These are phyloP conservation scores for Sylvia borin DNA, from an alignment of 2,797 vertebrate genomes.

Conservation along the genomic window DNA sequence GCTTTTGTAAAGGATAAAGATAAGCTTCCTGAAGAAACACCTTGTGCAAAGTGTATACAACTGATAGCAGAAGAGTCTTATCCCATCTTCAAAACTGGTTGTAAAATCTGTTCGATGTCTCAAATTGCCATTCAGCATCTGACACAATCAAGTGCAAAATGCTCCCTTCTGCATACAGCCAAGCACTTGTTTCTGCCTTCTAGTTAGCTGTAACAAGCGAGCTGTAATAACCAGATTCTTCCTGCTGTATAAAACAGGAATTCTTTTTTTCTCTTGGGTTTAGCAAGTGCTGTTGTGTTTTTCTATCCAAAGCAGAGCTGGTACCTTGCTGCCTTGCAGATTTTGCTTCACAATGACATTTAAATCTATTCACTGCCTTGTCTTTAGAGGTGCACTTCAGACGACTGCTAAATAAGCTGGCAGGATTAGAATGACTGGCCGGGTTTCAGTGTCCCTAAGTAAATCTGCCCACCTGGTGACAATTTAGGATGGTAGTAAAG, in stretches of 20 bases:
- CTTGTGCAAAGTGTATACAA: background rate
- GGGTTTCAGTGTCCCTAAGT: slow-evolving; percentile 8
- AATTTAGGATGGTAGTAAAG: background rate
- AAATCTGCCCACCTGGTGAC: slow-evolving; percentile 11
- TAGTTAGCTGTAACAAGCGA: background rate
- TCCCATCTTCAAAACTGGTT: background rate
- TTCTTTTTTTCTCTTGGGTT: background rate
- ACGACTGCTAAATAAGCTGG: background rate
- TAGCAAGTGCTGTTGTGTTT: background rate
- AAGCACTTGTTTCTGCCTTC: background rate
- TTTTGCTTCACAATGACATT: slow-evolving; percentile 32
- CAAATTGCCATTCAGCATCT: background rate
- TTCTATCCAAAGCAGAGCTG: background rate
- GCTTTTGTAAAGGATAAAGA: slow-evolving; percentile 5
- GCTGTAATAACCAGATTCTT: background rate
- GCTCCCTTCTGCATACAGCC: background rate
- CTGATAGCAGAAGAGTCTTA: background rate
- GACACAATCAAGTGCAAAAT: background rate
- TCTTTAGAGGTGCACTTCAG: background rate
- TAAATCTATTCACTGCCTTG: background rate
- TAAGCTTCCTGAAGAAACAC: background rate
- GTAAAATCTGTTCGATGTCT: background rate
- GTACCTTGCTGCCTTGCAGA: background rate
- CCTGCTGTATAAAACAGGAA: background rate
- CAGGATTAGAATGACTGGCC: slow-evolving; percentile 16